These are phyloP conservation scores for Eumerus sabulonum DNA, from an alignment of 2,888 invertebrate genomes.

Conservation along the genomic window DNA sequence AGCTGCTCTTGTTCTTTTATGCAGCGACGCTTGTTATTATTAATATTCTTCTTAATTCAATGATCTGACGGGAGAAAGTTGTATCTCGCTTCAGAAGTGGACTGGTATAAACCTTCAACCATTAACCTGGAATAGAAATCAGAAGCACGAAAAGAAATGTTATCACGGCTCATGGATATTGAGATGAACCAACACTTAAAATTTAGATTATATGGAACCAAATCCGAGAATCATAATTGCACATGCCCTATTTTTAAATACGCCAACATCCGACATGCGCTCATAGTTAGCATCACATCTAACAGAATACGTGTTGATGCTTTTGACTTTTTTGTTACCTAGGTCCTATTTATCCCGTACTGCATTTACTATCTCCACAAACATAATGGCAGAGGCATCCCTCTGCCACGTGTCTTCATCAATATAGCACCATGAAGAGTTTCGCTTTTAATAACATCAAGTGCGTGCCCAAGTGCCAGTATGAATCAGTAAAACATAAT, in stretches of 20 bases:
- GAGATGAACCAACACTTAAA: too few species aligned
- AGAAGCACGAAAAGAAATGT: too few species aligned
- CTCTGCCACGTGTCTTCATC: conserved; percentile 49
- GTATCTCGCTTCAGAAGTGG: too few species aligned
- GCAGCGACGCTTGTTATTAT: too few species aligned
- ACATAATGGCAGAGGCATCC: conserved; percentile 24
- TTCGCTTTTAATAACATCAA: conserved; percentile 68
- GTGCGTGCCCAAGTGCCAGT: conserved; percentile 68
- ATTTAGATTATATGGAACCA: too few species aligned
- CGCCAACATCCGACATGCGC: conserved; percentile 35
- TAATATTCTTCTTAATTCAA: too few species aligned
- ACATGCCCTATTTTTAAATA: conserved; percentile 41
- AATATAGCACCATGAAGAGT: conserved; percentile 45
- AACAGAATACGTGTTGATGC: conserved; percentile 59
- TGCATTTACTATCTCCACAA: conserved; percentile 19
- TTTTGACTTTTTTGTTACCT: conserved; percentile 37
- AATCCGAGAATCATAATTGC: too few species aligned
- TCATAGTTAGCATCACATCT: conserved; percentile 54
- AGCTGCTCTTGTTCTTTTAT: too few species aligned
- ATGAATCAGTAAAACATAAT: conserved; percentile 56
- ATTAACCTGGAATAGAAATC: too few species aligned
- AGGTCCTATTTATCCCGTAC: conserved; percentile 16
- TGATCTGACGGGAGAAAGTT: too few species aligned
- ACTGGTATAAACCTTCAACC: too few species aligned
- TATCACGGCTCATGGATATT: too few species aligned